Conservation (phyloP, 2,888 invertebrate genomes). For the Oligia strigilis region DNA sequence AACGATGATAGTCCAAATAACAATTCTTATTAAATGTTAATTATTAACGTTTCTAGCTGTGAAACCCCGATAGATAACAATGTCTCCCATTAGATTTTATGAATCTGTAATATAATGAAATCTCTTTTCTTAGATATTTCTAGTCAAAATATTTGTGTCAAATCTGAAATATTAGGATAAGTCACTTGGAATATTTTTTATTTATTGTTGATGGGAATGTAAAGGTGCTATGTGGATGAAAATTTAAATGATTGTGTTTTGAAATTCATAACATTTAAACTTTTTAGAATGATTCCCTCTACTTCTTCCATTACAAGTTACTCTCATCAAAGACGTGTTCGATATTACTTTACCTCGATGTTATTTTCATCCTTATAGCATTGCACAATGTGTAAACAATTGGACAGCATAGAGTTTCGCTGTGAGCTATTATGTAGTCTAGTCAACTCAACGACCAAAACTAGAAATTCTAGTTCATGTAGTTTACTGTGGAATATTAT, state of each 20-base stretch:
- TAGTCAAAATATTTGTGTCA: conserved; percentile 66
- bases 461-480: conserved; percentile 64
- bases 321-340: background rate
- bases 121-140: conserved; percentile 63
- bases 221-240: conserved; percentile 62
- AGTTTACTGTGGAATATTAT: conserved; percentile 69
- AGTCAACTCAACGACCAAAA: conserved; percentile 70
- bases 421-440: conserved; percentile 40
- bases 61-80: conserved; percentile 76
- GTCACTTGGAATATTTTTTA: conserved; percentile 42
- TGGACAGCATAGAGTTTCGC: conserved; percentile 23
- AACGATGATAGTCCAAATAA: conserved; percentile 87
- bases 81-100: conserved; percentile 75
- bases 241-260: conserved; percentile 8
- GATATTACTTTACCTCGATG: background rate
- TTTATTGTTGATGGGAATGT: conserved; percentile 49
- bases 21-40: conserved; percentile 81
- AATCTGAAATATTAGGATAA: conserved; percentile 55
- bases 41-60: conserved; percentile 73
- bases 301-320: background rate
- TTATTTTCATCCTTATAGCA: conserved; percentile 50
- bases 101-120: conserved; percentile 62
- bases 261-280: background rate
- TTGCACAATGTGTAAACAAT: conserved; percentile 14
- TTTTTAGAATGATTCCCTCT: background rate